Base-by-base conservation (phyloP, 1,140 invertebrate genomes). In the Psix sp. region DNA sequence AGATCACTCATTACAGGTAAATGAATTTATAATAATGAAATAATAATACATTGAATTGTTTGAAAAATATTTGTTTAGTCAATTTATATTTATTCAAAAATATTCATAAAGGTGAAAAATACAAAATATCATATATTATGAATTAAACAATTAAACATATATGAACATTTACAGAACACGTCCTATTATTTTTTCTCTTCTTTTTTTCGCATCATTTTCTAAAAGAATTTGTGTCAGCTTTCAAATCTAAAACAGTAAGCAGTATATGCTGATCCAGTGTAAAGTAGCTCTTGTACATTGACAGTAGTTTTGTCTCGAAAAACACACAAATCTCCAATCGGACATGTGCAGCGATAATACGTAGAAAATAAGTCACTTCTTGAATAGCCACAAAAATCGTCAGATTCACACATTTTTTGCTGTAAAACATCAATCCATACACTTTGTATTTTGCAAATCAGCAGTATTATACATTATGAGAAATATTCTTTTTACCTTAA, bases 311-410 rank as follows among this genome's bases (percentile, higher is more conserved):
- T 77, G 20, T 90, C 80, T 31, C 88, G 86, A 29, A 87, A 89
- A 39, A 89, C 87, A 59, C 91, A 92, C 26, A 91, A 84, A 60
- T 91, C 88, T 7, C 87, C 87, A 48, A 77, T 71, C 0, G 91
- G 91, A 60, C 91, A 93, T 10, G 88, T 83, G 62, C 91, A 92
- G 10, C 86, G 88, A 60, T 92, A 90, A 77, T 91, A 92, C 13
- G 89, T 86, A 10, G 91, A 89, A 45, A 88, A 90, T 1, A 89
- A 78, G 51, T 91, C 89, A 14, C 72, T 24, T 56, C 82, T 74
- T 43, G 82, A 76, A 11, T 79, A 74, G 15, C 89, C 89, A 77
- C 89, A 91, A 54, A 89, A 88, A 2, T 90, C 87, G 4, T 78
- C 72, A 2, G 59, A 74, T 4, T 84, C 76, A 43, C 89, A 90